A percentile compares a stretch with the other conserved stretches of the same genome.
Conservation (phyloP, 2,888 invertebrate species). For the Mesochorus sp. region DNA sequence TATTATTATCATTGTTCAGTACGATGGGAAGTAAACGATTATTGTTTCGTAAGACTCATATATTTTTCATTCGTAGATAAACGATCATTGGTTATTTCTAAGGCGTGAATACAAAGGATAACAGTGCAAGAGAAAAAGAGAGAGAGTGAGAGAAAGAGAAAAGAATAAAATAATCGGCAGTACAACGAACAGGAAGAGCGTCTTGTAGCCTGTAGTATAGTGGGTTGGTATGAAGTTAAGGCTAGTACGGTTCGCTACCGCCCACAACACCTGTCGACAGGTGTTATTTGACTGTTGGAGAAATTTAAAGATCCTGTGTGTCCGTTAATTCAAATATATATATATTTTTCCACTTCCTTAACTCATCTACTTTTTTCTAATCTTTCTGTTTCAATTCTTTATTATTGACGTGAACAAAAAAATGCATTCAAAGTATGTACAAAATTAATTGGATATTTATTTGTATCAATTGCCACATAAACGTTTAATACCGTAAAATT, state of each 20-base stretch:
- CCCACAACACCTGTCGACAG: slow-evolving; percentile 74
- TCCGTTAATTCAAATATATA: slow-evolving; percentile 11
- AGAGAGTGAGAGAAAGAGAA: slow-evolving; percentile 10
- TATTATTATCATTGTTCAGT: neutral
- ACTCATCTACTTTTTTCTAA: slow-evolving; percentile 1
- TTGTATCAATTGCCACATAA: too few relatives aligned
- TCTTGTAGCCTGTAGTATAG: slow-evolving; percentile 31
- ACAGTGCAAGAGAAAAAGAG: neutral
- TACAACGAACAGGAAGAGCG: slow-evolving; percentile 51
- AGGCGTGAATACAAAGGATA: slow-evolving; percentile 10
- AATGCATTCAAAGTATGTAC: too few relatives aligned
- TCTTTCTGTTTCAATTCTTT: neutral
- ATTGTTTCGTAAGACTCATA: slow-evolving; percentile 2
- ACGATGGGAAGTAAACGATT: neutral
- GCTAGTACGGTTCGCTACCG: slow-evolving; percentile 43
- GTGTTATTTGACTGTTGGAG: slow-evolving; percentile 68
- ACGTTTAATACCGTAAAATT: too few relatives aligned
- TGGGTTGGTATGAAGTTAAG: slow-evolving; percentile 34
- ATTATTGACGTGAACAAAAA: too few relatives aligned
- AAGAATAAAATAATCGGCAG: slow-evolving; percentile 41
- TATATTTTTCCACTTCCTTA: slow-evolving; percentile 20
- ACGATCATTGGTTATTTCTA: neutral
- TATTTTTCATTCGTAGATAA: neutral
- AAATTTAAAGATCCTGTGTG: slow-evolving; percentile 59
- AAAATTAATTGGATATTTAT: too few relatives aligned